Conservation (phyloP, 2,888 invertebrate genomes). For the Digitonthophagus gazella region DNA sequence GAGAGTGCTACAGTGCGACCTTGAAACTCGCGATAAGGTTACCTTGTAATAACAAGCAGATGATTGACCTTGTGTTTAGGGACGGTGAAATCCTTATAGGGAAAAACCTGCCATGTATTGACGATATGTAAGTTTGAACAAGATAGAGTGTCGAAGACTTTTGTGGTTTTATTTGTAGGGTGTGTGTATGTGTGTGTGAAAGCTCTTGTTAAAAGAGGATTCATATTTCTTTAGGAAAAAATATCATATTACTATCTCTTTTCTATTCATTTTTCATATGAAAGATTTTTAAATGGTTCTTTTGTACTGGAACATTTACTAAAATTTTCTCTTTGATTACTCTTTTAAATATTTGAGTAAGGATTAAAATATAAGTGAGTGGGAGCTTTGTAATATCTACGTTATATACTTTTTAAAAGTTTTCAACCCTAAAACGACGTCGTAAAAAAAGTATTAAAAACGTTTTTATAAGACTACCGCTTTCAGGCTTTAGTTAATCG, state of each 20-base stretch:
- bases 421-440: no score
- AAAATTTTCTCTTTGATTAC: no score
- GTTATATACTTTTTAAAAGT: no score
- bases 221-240: not conserved
- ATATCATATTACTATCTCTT: not conserved
- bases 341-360: no score
- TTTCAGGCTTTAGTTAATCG: no score
- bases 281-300: not conserved
- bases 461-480: no score
- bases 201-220: not conserved
- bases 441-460: no score
- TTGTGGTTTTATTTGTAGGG: not conserved
- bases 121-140: slow-evolving; percentile 5
- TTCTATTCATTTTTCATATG: not conserved
- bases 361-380: no score
- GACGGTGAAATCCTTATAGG: slow-evolving; percentile 21
- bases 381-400: no score
- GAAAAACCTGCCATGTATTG: slow-evolving; percentile 10
- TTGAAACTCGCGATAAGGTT: slow-evolving; percentile 24
- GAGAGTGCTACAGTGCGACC: slow-evolving; percentile 15
- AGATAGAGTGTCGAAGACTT: not conserved
- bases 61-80: slow-evolving; percentile 24
- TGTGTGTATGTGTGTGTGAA: not conserved
- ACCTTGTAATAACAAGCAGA: slow-evolving; percentile 25
- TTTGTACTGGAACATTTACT: not conserved